Base-by-base conservation (phyloP, 2,888 invertebrate genomes). In the Nesidiocoris tenuis region DNA sequence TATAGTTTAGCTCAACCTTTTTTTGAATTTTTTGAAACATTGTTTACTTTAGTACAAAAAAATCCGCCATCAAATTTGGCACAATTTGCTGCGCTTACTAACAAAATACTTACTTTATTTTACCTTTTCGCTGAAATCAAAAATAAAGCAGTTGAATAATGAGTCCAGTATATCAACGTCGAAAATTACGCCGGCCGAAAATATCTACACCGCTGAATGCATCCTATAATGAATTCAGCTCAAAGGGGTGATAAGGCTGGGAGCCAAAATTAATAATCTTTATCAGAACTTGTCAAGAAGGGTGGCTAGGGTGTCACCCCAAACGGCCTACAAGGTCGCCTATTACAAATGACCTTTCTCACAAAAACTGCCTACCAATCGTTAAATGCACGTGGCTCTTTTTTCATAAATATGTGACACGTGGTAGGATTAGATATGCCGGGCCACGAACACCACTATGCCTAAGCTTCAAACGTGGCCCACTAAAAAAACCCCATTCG, bases 381-480 rank as follows among this genome's bases (percentile, higher is more conserved):
- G 68, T 70, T 57, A 70, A 16, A 12, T n/a, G 22, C 68, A 70
- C 68, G 68, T 57, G 68, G 56, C 19, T n/a, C 21, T 19, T 67
- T 70, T 70, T 70, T 70, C 39, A 70, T 70, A 70, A 70, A 70
- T 70, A 67, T 12, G 59, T 19, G 68, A 70, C 68, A 56, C 68
- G 59, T 59, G 68, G 57, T 70, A 22, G 57, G 68, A 70, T 70
- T 70, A 70, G 5, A 21, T 70, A 70, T 70, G 68, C 68, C 1
- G 22, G 24, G 19, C 68, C 68, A 70, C 68, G 68, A 57, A 23
- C 68, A 12, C 39, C 39, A 12, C 39, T 39, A 39, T 7, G 39
- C 39, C 12, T 39, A 39, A 39, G 39, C 39, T 39, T 12, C 5
- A 39, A 39, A 39, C 39, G 39, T 39, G 39, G 39, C 39, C 39